Conservation (phyloP, 2,797 vertebrate genomes). For the Hydrophis major region DNA sequence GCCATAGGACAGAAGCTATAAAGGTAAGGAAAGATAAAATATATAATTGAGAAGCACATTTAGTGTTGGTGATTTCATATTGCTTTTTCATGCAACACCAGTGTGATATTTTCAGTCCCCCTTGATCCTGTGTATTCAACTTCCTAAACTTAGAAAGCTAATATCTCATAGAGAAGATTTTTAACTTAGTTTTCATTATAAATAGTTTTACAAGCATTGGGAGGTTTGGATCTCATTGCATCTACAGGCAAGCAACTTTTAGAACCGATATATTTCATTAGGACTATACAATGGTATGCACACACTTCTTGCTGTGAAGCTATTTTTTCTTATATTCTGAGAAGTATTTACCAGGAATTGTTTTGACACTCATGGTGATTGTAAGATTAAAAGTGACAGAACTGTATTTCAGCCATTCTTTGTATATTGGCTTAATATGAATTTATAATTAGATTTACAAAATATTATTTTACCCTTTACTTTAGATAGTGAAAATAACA, state of each 20-base stretch:
- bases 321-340: neutral
- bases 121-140: neutral
- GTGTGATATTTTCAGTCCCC: neutral
- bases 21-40: slow-evolving; percentile 47
- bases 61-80: neutral
- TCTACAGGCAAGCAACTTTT: neutral
- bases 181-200: neutral
- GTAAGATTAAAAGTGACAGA: neutral
- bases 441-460: neutral
- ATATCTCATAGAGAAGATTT: neutral
- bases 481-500: neutral
- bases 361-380: neutral
- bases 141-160: neutral
- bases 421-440: neutral
- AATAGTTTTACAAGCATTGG: neutral
- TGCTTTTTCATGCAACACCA: neutral
- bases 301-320: neutral
- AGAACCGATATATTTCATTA: neutral
- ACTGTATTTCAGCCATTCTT: neutral
- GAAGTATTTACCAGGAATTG: neutral
- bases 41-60: neutral
- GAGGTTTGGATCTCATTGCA: neutral
- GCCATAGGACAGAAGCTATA: slow-evolving; percentile 19
- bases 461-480: neutral
- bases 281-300: neutral